Percentiles rank a stretch among this genome's conserved stretches.
Conservation (phyloP, 2,113 vertebrate species). For the Pollachius pollachius region DNA sequence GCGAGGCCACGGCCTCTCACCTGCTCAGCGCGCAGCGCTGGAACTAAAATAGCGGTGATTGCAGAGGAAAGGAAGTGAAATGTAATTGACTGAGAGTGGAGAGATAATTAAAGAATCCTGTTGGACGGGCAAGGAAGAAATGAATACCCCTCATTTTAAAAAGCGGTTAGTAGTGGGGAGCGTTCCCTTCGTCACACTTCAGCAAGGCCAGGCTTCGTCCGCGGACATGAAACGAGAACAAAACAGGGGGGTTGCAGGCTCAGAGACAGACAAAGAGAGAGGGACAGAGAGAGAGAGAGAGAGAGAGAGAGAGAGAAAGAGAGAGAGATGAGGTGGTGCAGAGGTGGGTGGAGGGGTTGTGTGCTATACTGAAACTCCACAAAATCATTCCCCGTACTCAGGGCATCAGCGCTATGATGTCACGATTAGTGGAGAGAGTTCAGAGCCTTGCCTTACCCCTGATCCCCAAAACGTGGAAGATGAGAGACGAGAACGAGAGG, state of each 20-base stretch:
- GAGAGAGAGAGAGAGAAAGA: slow-evolving; percentile 49
- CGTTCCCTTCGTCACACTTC: slow-evolving; percentile 56
- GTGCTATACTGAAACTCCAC: slow-evolving; percentile 70
- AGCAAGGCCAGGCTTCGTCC: slow-evolving; percentile 32
- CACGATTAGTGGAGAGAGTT: slow-evolving; percentile 73
- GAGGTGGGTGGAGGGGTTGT: slow-evolving; percentile 26
- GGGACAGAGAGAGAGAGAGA: slow-evolving; percentile 7
- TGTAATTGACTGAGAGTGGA: slow-evolving; percentile 77
- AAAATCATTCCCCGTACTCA: slow-evolving; percentile 74
- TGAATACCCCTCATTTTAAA: slow-evolving; percentile 72
- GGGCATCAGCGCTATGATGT: slow-evolving; percentile 78
- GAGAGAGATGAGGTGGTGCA: neutral
- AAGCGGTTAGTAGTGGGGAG: slow-evolving; percentile 61
- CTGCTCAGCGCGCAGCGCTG: slow-evolving; percentile 65
- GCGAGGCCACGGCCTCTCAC: slow-evolving; percentile 45
- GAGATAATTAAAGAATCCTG: slow-evolving; percentile 78
- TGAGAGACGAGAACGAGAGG: slow-evolving; percentile 23
- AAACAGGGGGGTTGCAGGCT: slow-evolving; percentile 23
- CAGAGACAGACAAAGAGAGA: slow-evolving; percentile 10
- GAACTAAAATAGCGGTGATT: slow-evolving; percentile 78
- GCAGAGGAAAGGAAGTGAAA: slow-evolving; percentile 78
- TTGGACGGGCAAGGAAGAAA: slow-evolving; percentile 70
- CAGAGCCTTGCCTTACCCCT: slow-evolving; percentile 64
- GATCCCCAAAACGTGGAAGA: slow-evolving; percentile 24
- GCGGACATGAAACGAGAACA: slow-evolving; percentile 43